Evolutionary conservation across 2,113 vertebrate species (phyloP).

Genomic region (Myrmecobius fasciatus): DNA sequence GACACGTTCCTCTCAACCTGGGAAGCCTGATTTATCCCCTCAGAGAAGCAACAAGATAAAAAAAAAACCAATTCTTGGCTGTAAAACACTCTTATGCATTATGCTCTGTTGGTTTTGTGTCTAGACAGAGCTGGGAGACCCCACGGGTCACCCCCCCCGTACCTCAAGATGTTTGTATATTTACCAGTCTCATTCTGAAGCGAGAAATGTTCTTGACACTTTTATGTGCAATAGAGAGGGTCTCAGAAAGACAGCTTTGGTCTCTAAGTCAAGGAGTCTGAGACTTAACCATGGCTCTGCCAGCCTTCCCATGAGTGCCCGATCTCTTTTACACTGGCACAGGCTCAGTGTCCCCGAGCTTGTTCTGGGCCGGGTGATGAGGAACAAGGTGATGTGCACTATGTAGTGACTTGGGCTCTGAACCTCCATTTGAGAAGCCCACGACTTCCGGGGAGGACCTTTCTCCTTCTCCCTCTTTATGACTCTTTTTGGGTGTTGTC

Average conservation of each 20-base stretch:
- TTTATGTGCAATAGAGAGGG: conserved; percentile 67
- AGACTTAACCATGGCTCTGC: not conserved
- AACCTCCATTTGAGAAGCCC: not conserved
- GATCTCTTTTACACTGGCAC: not conserved
- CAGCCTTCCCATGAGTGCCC: not conserved
- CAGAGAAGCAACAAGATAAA: conserved; percentile 72
- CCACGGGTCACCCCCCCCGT: conserved; percentile 62
- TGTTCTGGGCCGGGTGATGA: not conserved
- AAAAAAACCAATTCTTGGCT: conserved; percentile 32
- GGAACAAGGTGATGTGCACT: not conserved
- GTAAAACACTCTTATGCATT: conserved; percentile 70
- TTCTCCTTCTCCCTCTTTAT: too few relatives aligned
- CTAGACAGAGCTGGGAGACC: conserved; percentile 81
- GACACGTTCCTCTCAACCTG: conserved; percentile 63
- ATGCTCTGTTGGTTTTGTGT: conserved; percentile 75
- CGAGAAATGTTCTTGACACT: conserved; percentile 58
- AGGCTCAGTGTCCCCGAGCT: not conserved
- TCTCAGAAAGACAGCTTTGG: conserved; percentile 25
- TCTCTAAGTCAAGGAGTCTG: conserved; percentile 6
- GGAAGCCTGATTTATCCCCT: conserved; percentile 77
- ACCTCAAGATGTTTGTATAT: conserved; percentile 66
- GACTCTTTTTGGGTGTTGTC: not conserved
- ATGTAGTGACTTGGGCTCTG: not conserved
- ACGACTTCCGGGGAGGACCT: not conserved
- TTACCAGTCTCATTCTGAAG: conserved; percentile 70